Conservation (phyloP, 2,888 invertebrate genomes). For the Thalpophila matura region DNA sequence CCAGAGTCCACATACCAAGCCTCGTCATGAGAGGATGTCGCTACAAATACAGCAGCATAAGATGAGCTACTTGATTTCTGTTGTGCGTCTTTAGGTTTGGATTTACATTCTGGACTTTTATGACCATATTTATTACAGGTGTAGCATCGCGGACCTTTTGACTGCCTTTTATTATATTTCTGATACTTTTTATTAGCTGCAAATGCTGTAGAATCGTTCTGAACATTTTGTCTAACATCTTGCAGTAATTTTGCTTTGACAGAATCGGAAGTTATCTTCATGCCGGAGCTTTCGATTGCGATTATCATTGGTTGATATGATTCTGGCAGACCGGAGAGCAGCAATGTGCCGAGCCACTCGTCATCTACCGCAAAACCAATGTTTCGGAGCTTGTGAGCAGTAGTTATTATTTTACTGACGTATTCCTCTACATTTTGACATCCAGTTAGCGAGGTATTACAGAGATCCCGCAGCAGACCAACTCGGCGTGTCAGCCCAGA, state of each 20-base stretch:
- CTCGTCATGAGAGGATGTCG: neutral
- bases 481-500: constrained; percentile 27
- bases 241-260: constrained; percentile 49
- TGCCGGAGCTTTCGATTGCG: constrained; percentile 48
- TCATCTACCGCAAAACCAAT: constrained; percentile 44
- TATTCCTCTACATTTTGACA: constrained; percentile 43
- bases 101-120: constrained; percentile 26
- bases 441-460: constrained; percentile 15
- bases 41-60: constrained; percentile 59
- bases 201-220: constrained; percentile 25
- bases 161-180: neutral
- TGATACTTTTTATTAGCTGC: constrained; percentile 7
- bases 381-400: constrained; percentile 53
- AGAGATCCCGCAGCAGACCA: constrained; percentile 27
- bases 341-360: constrained; percentile 25
- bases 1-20: constrained; percentile 54
- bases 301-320: constrained; percentile 43
- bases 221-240: constrained; percentile 6
- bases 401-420: constrained; percentile 44
- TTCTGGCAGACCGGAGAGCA: constrained; percentile 48
- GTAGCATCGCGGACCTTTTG: constrained; percentile 54
- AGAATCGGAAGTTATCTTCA: constrained; percentile 41
- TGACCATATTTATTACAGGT: constrained; percentile 49
- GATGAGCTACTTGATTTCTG: neutral
- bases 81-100: neutral